These are phyloP conservation scores for Emydocephalus ijimae DNA, from an alignment of 2,113 vertebrate species.

Conservation along the genomic window DNA sequence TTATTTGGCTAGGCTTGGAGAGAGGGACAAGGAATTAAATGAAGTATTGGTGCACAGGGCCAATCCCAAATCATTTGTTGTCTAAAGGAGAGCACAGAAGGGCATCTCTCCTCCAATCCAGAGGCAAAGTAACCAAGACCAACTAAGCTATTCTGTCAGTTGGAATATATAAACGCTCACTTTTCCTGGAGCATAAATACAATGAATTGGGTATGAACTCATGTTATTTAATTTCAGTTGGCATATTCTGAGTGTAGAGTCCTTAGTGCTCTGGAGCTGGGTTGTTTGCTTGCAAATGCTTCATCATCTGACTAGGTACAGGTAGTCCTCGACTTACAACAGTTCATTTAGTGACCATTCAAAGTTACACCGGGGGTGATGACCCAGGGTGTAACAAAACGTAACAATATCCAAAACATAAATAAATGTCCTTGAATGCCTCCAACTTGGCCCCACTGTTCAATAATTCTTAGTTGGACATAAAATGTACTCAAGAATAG, in stretches of 20 bases:
- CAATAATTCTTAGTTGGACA: no score
- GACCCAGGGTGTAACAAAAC: no score
- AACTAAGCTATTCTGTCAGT: neutral
- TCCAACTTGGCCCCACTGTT: no score
- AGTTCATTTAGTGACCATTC: no score
- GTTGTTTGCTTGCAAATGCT: neutral
- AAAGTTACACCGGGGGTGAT: no score
- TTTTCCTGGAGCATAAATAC: neutral
- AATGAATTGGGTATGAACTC: neutral
- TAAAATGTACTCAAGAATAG: no score
- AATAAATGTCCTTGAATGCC: no score
- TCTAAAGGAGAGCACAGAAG: neutral
- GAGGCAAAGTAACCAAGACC: neutral
- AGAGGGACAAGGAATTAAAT: neutral
- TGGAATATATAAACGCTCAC: neutral
- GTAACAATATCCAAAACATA: no score
- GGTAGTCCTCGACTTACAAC: no score
- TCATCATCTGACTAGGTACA: neutral
- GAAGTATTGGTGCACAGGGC: neutral
- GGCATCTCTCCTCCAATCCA: neutral
- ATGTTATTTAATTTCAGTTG: neutral
- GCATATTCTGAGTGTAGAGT: neutral
- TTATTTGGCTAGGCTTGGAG: neutral
- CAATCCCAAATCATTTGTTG: neutral
- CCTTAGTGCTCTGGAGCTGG: neutral